Evolutionary conservation across 1,140 invertebrate genomes (phyloP), one percentile per base, ranked within the genome.

Genomic region (Philaenus spumarius): DNA sequence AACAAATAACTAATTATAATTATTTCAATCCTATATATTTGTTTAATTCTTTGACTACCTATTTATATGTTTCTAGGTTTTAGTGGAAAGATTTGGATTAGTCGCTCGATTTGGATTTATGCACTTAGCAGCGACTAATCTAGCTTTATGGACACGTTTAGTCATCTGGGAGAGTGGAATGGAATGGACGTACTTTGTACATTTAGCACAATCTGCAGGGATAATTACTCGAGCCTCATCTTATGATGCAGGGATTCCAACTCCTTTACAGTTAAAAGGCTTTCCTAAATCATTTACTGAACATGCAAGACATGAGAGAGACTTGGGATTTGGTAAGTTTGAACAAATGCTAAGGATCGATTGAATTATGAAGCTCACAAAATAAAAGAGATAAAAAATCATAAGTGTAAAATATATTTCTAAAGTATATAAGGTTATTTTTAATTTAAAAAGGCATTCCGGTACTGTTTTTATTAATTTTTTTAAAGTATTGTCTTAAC

Each of bases 101-200:
- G 70, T 75, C 17, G 78, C 79, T 2, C 68, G 79, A 60, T 79
- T 81, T 62, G 77, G 80, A 5, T 79, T 83, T 60, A 82, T 80
- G 65, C 81, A 83, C 61, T 68, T 83, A 12, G 75, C 80, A 3
- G 81, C 80, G 0, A 82, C 81, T 0, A 83, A 83, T 64, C 64
- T 82, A 6, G 78, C 80, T 0, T 68, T 83, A 19, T 83, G 81
- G 81, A 68, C 77, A 11, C 73, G 80, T n/a, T 68, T 80, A n/a
- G 72, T 82, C 14, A 76, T 82, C 22, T 82, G 80, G 80, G 80
- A 82, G 61, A 77, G 75, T 1, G 77, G 76, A 0, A 75, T 76
- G 35, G 77, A 79, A 58, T 79, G 77, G 77, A 77, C 75, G 0
- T 78, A 79, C 43, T 78, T 75, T 34, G 73, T 79, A 2, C 71